Percentiles rank a stretch among this genome's conserved stretches.
phyloP scores from a whole-genome alignment of 2,888 invertebrate species.

The Gandaritis pyraliata region DNA sequence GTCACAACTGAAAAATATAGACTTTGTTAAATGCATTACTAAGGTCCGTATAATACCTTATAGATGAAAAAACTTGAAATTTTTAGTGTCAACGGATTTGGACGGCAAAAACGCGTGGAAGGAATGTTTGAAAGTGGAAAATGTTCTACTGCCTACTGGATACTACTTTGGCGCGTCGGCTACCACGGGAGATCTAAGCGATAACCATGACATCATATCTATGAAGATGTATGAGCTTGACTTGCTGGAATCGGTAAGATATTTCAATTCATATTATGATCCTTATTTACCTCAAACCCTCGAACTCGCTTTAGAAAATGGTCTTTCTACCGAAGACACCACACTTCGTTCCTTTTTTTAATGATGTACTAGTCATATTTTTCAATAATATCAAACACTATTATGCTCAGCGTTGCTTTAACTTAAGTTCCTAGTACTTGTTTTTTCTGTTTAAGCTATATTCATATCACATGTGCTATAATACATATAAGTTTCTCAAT shows the following conservation, averaged over 20 bases:
- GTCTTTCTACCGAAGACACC: too few relatives aligned
- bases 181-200: slow-evolving; percentile 98
- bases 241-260: slow-evolving; percentile 84
- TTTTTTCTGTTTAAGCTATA: too few relatives aligned
- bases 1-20: too few relatives aligned
- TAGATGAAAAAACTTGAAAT: not conserved
- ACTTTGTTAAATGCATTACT: not conserved
- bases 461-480: too few relatives aligned
- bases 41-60: not conserved
- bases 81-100: slow-evolving; percentile 94
- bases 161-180: slow-evolving; percentile 98
- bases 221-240: slow-evolving; percentile 97
- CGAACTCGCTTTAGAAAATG: too few relatives aligned
- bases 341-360: too few relatives aligned
- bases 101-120: slow-evolving; percentile 97
- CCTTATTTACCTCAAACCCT: too few relatives aligned
- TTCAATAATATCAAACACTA: too few relatives aligned
- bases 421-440: too few relatives aligned
- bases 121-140: slow-evolving; percentile 94
- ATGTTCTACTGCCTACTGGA: slow-evolving; percentile 96
- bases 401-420: too few relatives aligned
- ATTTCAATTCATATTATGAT: not conserved
- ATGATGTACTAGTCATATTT: too few relatives aligned
- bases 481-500: too few relatives aligned
- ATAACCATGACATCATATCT: slow-evolving; percentile 97